phyloP scores from a whole-genome alignment of 2,888 invertebrate genomes.

The Leptopilina drosophilae region DNA sequence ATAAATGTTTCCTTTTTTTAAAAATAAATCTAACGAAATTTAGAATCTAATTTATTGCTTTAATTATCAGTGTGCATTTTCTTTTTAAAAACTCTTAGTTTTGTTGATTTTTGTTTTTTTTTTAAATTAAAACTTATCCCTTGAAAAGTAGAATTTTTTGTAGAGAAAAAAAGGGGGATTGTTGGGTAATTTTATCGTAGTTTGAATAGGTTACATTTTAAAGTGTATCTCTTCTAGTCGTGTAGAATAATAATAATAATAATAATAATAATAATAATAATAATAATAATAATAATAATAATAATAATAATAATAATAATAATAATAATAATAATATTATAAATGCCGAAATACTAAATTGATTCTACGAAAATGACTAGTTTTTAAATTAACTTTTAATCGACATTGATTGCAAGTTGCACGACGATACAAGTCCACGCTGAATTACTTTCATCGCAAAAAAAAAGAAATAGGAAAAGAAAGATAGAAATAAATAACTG shows the following conservation, averaged over 20 bases:
- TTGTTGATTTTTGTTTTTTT: not conserved
- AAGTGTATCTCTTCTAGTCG: conserved; percentile 21
- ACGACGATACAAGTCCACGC: conserved; percentile 31
- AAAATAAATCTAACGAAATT: too few species aligned
- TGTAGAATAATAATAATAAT: not conserved
- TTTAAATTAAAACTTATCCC: not conserved
- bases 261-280: not conserved
- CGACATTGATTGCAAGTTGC: conserved; percentile 27
- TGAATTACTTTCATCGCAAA: conserved; percentile 27
- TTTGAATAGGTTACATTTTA: conserved; percentile 12
- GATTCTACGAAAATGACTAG: conserved; percentile 15
- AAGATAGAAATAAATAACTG: too few species aligned
- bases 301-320: not conserved
- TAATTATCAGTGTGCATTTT: not conserved
- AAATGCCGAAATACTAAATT: conserved; percentile 19
- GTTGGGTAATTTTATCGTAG: not conserved
- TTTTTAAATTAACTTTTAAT: conserved; percentile 1
- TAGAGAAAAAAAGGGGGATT: not conserved
- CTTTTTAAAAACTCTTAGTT: not conserved
- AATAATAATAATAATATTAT: not conserved
- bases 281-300: not conserved
- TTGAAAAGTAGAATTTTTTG: not conserved
- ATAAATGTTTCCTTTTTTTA: not conserved
- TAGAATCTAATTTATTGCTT: not conserved
- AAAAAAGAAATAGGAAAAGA: not conserved